Conservation (phyloP, 92 coral and sea anemone species). For the Porites rus region DNA sequence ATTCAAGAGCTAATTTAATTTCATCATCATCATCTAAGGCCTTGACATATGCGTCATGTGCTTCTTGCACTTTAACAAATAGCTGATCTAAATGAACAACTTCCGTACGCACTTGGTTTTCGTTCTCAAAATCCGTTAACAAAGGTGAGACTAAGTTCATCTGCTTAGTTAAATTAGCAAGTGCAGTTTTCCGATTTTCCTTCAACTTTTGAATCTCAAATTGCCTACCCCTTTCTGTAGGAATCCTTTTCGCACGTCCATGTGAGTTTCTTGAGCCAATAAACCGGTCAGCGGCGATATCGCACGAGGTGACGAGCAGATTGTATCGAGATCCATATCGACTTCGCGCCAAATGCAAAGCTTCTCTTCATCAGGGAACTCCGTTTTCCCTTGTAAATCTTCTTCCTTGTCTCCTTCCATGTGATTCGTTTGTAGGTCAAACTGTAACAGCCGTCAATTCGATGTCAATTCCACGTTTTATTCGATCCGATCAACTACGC, state of each 20-base stretch:
- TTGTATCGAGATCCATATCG: not conserved
- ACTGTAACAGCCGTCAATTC: too few species aligned
- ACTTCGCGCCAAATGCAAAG: not conserved
- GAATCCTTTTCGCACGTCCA: conserved; percentile 28
- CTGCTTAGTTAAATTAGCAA: conserved; percentile 50
- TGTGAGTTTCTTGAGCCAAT: conserved; percentile 30
- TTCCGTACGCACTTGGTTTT: conserved; percentile 50
- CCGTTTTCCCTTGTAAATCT: not conserved
- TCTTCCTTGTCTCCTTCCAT: conserved; percentile 4
- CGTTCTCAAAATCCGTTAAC: conserved; percentile 29
- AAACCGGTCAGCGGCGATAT: conserved; percentile 21
- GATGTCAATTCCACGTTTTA: too few species aligned
- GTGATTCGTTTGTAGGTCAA: too few species aligned
- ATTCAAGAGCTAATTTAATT: conserved; percentile 20
- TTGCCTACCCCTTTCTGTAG: conserved; percentile 44
- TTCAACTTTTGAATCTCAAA: conserved; percentile 48
- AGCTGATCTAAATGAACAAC: conserved; percentile 42
- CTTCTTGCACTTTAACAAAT: conserved; percentile 45
- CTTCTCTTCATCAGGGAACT: too few species aligned
- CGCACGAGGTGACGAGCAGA: conserved; percentile 14
- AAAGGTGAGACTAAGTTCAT: conserved; percentile 51
- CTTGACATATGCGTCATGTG: conserved; percentile 5
- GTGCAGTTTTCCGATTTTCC: conserved; percentile 47
- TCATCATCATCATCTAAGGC: conserved; percentile 26
- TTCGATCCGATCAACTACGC: too few species aligned